Evolutionary conservation across 2,797 vertebrate species (phyloP).

Genomic region (Sitta carolinensis): DNA sequence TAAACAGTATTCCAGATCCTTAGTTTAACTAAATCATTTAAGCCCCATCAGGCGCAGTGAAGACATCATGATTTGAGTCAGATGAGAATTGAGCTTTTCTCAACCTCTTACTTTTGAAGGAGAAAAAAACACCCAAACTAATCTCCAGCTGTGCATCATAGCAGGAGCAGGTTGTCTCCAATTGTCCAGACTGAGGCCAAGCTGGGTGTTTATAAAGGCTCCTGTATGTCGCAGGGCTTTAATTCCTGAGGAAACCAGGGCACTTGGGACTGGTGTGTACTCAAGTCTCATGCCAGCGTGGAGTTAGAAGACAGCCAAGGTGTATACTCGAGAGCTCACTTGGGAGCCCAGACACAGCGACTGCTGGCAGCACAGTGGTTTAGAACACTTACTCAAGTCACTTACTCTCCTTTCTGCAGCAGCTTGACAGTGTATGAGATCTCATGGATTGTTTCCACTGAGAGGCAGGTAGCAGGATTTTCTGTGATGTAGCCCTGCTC

Average conservation of each 20-base stretch:
- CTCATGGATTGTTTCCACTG: not conserved
- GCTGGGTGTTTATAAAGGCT: constrained; percentile 37
- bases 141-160: not conserved
- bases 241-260: constrained; percentile 27
- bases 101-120: not conserved
- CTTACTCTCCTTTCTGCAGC: not conserved
- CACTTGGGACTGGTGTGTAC: not conserved
- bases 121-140: not conserved
- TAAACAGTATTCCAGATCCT: not conserved
- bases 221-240: constrained; percentile 26
- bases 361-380: constrained; percentile 25
- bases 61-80: not conserved
- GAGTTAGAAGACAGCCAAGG: constrained; percentile 12
- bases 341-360: not conserved
- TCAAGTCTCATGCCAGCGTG: not conserved
- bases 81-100: not conserved
- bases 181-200: not conserved
- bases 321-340: constrained; percentile 2
- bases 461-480: not conserved
- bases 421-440: not conserved
- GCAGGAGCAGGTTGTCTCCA: not conserved
- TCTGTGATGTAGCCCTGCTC: not conserved
- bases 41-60: not conserved
- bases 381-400: constrained; percentile 48
- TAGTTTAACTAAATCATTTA: not conserved